These are phyloP conservation scores for Palythoa caribaeorum DNA, from an alignment of 92 coral and sea anemone species.

Conservation along the genomic window DNA sequence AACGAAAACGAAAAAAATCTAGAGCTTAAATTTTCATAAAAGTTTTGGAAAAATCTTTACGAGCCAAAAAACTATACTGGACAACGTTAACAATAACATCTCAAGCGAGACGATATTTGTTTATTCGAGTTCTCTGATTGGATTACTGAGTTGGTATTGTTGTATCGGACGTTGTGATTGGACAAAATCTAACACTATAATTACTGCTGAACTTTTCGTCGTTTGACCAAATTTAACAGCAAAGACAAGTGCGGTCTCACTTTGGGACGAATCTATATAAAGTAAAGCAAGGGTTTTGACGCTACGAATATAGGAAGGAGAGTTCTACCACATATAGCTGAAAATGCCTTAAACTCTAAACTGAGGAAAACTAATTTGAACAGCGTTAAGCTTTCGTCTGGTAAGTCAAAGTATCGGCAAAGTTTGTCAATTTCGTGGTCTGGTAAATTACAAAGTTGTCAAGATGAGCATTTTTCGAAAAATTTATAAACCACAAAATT, in stretches of 20 bases:
- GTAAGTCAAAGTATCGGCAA: constrained; percentile 26
- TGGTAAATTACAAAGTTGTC: constrained; percentile 48
- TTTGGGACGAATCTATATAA: constrained; percentile 31
- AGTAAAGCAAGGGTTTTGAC: neutral
- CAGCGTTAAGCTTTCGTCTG: neutral
- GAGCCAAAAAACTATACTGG: neutral
- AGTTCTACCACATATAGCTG: neutral
- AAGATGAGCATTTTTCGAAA: constrained; percentile 18
- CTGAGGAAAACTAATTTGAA: neutral
- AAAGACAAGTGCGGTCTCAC: constrained; percentile 42
- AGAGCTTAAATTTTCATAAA: neutral
- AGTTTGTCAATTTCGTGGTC: constrained; percentile 38
- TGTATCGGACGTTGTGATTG: constrained; percentile 72
- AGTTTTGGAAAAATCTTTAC: neutral
- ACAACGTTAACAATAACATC: neutral
- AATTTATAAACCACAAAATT: constrained; percentile 16
- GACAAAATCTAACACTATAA: constrained; percentile 62
- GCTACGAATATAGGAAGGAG: neutral
- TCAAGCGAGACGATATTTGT: constrained; percentile 30
- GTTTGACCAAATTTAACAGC: constrained; percentile 45
- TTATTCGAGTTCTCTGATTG: constrained; percentile 56
- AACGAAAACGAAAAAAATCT: neutral
- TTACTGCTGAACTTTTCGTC: constrained; percentile 62
- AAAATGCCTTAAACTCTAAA: neutral
- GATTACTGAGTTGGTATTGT: constrained; percentile 24